phyloP scores from a whole-genome alignment of 2,797 vertebrate genomes.

The Coccyzus lansbergi region DNA sequence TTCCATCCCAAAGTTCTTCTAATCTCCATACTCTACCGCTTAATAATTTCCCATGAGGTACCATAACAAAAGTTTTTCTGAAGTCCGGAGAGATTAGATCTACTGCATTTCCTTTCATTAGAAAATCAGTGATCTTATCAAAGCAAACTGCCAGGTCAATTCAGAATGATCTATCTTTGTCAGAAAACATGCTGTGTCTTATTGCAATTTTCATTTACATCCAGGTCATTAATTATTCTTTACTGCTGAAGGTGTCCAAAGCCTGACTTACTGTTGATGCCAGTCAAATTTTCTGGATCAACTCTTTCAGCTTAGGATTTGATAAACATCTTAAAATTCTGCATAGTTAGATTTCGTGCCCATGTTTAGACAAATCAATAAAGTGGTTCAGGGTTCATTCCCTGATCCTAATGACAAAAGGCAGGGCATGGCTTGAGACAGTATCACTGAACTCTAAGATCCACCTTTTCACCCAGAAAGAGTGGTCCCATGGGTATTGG shows the following conservation, averaged over 20 bases:
- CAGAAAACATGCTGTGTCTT: not conserved
- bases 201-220: conserved; percentile 2
- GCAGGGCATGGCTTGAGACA: accelerated
- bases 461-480: not conserved
- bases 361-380: not conserved
- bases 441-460: not conserved
- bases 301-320: not conserved
- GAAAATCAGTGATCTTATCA: conserved; percentile 34
- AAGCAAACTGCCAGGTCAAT: conserved; percentile 8
- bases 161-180: conserved; percentile 24
- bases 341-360: not conserved
- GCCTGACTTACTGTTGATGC: not conserved
- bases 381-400: not conserved
- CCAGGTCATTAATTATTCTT: conserved; percentile 13
- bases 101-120: conserved; percentile 40
- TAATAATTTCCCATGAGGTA: conserved; percentile 26
- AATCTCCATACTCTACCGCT: not conserved
- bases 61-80: conserved; percentile 22
- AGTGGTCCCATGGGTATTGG: not conserved
- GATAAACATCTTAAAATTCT: not conserved
- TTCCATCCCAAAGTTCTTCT: conserved; percentile 14
- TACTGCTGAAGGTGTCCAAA: not conserved
- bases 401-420: not conserved
- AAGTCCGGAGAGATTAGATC: conserved; percentile 32
- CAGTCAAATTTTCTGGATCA: not conserved